Base-by-base conservation (phyloP, 2,113 vertebrate genomes). In the Protobothrops mucrosquamatus region DNA sequence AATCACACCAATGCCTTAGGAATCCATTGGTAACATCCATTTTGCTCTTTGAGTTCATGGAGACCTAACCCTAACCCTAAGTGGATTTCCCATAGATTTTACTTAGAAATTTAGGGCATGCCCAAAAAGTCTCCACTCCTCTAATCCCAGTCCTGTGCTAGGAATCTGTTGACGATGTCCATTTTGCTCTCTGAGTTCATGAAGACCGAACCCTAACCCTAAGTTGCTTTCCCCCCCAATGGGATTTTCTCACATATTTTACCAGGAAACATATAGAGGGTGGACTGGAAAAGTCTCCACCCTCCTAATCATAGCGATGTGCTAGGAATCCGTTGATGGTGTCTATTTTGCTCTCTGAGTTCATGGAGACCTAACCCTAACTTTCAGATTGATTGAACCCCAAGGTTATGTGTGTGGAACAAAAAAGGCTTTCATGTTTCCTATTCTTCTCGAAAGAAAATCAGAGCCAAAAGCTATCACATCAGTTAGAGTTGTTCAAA, bases 361-460 rank as follows among this genome's bases (percentile, higher is more conserved):
- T 64, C 61, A n/a, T 64, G 61, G 26, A 64, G 61, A 64, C 26
- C 26, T 64, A n/a, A 64, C 26, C 26, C 11, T 64, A 64, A 93
- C 93, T 94, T 96, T 55, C n/a, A 14, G 0, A 0, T 94, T 91
- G 93, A 95, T 94, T 94, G 96, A 96, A 96, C 92, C 94, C 94
- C 94, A 94, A 91, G 96, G 93, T 93, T 94, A 91, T 92, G 95
- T 89, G 91, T 95, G 93, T 94, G 93, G 93, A 91, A 24, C 92
- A 51, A 87, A 92, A 87, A 93, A 92, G 64, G 48, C 92, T 95
- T 94, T 92, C 57, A 93, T 89, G 91, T 95, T 59, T 92, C 93
- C 88, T 91, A 4, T 46, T 74, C 88, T 89, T 92, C 92, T 90
- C 86, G 91, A 94, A 95, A 81, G 7, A 56, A 86, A 96, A 93